Base-by-base conservation (phyloP, 2,113 vertebrate species). In the Rhizomys pruinosus region DNA sequence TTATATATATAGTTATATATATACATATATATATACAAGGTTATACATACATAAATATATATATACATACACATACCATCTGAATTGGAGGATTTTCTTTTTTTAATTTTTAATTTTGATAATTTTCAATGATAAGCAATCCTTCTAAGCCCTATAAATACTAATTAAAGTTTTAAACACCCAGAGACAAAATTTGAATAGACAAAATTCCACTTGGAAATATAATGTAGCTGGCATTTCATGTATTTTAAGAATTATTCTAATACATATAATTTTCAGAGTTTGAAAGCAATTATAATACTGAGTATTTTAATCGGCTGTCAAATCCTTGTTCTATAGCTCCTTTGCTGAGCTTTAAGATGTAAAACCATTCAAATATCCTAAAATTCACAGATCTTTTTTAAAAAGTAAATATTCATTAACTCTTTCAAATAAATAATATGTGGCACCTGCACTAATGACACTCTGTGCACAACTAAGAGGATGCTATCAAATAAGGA, bases 281-380 rank as follows among this genome's bases (percentile, higher is more conserved):
- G 66, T 84, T 81, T 85, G 27, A 90, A 90, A 86, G 19, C 22
- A 82, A 72, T 13, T 79, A 34, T 92, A 84, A 89, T 90, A 20
- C 13, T 61, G 59, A 47, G 2, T 52, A 42, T 5, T 61, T 93
- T 77, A 7, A 84, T 79, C 39, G 80, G 9, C 27, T 84, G 16
- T 25, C 84, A 81, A 59, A 47, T n/a, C 59, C 0, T 61, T 96
- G 77, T 81, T 47, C 59, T 79, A 11, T 52, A 29, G 68, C 3
- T 84, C 44, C 44, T 12, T 66, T 23, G 57, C 39, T 12, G 47
- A 25, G 5, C 32, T 82, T 3, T 63, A 66, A 87, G 63, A 68
- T 2, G 2, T 66, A 81, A 79, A 73, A 20, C 0, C 0, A 0
- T 42, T 87, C 55, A 72, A 39, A 23, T n/a, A 82, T 77, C 52